phyloP scores from a whole-genome alignment of 2,797 vertebrate genomes.

The Catharus ustulatus region DNA sequence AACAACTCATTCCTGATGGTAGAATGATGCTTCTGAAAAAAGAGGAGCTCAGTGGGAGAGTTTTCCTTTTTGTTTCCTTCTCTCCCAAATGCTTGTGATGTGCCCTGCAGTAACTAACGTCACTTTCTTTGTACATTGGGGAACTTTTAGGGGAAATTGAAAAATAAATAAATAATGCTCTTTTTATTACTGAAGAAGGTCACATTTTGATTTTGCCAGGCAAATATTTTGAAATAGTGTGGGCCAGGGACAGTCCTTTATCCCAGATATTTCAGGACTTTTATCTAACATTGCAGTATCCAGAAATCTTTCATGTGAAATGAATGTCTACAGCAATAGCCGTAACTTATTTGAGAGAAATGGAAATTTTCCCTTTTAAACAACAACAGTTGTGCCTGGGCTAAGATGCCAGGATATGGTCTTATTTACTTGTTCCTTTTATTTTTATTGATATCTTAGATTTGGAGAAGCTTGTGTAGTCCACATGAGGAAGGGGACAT shows the following conservation, averaged over 20 bases:
- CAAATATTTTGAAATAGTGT: background rate
- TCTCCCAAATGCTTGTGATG: background rate
- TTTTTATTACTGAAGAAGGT: background rate
- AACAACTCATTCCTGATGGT: background rate
- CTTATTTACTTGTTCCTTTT: background rate
- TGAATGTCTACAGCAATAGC: background rate
- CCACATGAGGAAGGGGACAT: background rate
- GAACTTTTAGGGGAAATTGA: background rate
- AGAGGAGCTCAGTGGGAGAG: background rate
- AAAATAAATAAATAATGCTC: background rate
- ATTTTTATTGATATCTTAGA: background rate
- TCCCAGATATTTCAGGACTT: background rate
- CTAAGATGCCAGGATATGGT: background rate
- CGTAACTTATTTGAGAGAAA: background rate
- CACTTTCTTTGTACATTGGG: background rate
- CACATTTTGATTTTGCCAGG: background rate
- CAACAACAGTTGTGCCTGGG: background rate
- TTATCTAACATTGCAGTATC: background rate
- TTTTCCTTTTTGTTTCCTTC: background rate
- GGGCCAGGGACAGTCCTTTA: background rate
- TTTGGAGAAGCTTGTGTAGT: background rate
- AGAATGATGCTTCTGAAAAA: background rate
- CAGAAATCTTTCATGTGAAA: background rate
- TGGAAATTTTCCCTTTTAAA: background rate
- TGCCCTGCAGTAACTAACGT: background rate